phyloP scores from a whole-genome alignment of 2,797 vertebrate genomes.

The Otolemur crassicaudatus region DNA sequence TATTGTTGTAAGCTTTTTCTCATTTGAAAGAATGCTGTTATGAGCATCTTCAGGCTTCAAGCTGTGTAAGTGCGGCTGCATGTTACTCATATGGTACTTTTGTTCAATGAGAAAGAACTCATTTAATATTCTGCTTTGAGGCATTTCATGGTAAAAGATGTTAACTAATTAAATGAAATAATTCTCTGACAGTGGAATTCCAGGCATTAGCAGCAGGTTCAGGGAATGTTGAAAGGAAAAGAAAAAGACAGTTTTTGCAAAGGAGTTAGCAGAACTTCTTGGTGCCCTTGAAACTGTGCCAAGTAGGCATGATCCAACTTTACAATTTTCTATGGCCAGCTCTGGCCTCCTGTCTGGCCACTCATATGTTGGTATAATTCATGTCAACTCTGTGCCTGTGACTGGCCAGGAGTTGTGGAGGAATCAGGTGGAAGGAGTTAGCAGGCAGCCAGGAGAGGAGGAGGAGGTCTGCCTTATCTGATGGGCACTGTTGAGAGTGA shows the following conservation, averaged over 20 bases:
- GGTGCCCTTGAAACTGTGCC: neutral
- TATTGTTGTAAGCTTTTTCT: neutral
- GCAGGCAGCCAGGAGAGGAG: neutral
- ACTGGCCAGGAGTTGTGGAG: fast-evolving
- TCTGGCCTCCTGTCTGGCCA: neutral
- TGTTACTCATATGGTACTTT: neutral
- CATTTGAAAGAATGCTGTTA: neutral
- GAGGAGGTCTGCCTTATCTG: neutral
- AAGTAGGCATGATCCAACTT: neutral
- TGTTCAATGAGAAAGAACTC: neutral
- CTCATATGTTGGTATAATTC: neutral
- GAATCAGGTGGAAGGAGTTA: neutral
- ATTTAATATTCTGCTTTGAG: neutral
- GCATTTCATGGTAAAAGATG: neutral
- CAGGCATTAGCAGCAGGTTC: neutral
- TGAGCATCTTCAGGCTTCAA: neutral
- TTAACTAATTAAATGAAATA: neutral
- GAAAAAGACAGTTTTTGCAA: neutral
- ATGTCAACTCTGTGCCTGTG: neutral
- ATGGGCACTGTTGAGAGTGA: neutral
- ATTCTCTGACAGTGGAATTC: neutral
- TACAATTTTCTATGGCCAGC: neutral
- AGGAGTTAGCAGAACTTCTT: neutral
- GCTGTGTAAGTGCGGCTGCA: too few relatives aligned
- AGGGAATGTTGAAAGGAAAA: neutral